A percentile compares a stretch with the other conserved stretches of the same genome.
Conservation (phyloP, 2,888 invertebrate species). For the Dryobota labecula region DNA sequence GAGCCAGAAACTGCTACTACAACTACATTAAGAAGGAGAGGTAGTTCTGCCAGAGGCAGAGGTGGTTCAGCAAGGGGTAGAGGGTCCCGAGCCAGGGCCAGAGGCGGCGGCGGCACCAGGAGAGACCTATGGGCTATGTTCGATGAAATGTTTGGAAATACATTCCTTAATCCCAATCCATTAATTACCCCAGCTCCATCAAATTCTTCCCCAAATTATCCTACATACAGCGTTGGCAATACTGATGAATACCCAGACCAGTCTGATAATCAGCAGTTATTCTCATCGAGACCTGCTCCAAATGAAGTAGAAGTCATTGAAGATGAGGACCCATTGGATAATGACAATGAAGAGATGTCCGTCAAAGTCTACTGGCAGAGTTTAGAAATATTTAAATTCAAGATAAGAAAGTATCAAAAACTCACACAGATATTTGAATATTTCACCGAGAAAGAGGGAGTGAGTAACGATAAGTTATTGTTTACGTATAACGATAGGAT, state of each 20-base stretch:
- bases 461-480: slow-evolving; percentile 77
- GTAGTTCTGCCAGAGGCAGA: slow-evolving; percentile 1
- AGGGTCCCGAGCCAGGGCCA: slow-evolving; percentile 16
- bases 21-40: neutral
- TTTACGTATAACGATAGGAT: slow-evolving; percentile 83
- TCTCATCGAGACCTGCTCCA: slow-evolving; percentile 60
- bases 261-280: slow-evolving; percentile 74
- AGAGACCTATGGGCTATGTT: slow-evolving; percentile 26
- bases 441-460: slow-evolving; percentile 78
- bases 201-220: slow-evolving; percentile 48
- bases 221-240: slow-evolving; percentile 80
- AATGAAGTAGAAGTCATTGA: slow-evolving; percentile 67
- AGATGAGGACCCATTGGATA: slow-evolving; percentile 65
- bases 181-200: neutral
- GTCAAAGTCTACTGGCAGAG: slow-evolving; percentile 88
- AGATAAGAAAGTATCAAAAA: slow-evolving; percentile 82
- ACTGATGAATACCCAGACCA: slow-evolving; percentile 81
- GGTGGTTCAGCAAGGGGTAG: slow-evolving; percentile 14
- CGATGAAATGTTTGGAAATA: slow-evolving; percentile 26
- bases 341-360: slow-evolving; percentile 84
- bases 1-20: neutral
- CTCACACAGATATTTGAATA: slow-evolving; percentile 81
- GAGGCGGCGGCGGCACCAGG: slow-evolving; percentile 46
- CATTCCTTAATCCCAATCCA: neutral
- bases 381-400: slow-evolving; percentile 81